These are phyloP conservation scores for Melanerpes aurifrons DNA, from an alignment of 2,113 vertebrate genomes.

Conservation along the genomic window DNA sequence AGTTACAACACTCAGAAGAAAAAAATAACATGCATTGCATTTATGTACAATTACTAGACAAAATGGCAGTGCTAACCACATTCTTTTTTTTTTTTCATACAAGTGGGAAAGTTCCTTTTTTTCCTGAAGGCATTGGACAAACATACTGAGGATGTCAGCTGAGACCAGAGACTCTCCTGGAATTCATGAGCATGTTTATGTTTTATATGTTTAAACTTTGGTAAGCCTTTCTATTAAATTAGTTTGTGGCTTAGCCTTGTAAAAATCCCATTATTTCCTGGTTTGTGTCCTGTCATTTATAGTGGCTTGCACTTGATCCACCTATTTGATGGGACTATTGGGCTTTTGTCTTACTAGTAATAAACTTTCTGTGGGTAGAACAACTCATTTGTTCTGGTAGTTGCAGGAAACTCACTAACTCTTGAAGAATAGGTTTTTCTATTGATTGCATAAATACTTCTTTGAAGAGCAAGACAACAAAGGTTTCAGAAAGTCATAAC, in stretches of 20 bases:
- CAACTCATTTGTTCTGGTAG: background rate
- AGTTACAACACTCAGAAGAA: background rate
- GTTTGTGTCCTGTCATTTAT: background rate
- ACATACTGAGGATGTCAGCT: background rate
- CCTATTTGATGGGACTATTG: background rate
- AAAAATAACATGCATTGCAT: accelerated
- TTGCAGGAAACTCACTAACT: background rate
- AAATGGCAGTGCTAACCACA: background rate
- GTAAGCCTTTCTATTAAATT: background rate
- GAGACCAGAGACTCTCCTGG: conserved; percentile 2
- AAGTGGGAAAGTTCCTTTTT: background rate
- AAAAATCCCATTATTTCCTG: background rate
- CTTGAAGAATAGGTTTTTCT: background rate
- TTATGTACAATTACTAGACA: background rate
- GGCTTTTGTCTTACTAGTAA: background rate
- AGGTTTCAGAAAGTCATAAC: background rate
- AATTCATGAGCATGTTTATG: background rate
- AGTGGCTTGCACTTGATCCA: background rate
- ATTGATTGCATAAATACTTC: background rate
- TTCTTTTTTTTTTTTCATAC: background rate
- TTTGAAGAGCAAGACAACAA: background rate
- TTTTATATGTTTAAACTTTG: background rate
- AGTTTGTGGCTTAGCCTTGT: background rate
- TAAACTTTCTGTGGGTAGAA: background rate
- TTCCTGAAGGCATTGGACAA: background rate